Evolutionary conservation across 2,888 invertebrate species (phyloP).

Genomic region (Drosophila borborema): DNA sequence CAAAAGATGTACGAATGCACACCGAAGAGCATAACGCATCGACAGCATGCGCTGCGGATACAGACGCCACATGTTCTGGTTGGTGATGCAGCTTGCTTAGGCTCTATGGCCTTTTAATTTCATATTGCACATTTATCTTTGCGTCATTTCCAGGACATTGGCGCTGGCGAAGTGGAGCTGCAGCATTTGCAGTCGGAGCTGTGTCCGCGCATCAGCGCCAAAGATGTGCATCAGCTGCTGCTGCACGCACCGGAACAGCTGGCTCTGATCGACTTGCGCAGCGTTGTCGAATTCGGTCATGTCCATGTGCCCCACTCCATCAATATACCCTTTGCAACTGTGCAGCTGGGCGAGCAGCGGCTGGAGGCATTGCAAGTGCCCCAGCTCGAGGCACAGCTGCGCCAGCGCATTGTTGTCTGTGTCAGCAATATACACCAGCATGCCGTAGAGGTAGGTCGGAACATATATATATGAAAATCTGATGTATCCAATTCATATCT

Average conservation of each 20-base stretch:
- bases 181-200: slow-evolving; percentile 90
- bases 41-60: slow-evolving; percentile 90
- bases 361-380: slow-evolving; percentile 89
- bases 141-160: slow-evolving; percentile 87
- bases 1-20: slow-evolving; percentile 92
- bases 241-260: slow-evolving; percentile 87
- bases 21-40: slow-evolving; percentile 94
- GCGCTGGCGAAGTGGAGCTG: slow-evolving; percentile 87
- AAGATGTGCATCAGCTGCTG: slow-evolving; percentile 92
- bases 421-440: slow-evolving; percentile 92
- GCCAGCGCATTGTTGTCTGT: slow-evolving; percentile 90
- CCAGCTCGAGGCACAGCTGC: slow-evolving; percentile 87
- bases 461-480: background rate
- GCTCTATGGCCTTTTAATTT: background rate
- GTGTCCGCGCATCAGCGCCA: slow-evolving; percentile 93
- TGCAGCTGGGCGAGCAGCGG: slow-evolving; percentile 89
- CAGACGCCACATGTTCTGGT: slow-evolving; percentile 82
- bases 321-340: slow-evolving; percentile 94
- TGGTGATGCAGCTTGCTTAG: slow-evolving; percentile 6
- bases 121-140: background rate
- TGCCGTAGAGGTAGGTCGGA: slow-evolving; percentile 88
- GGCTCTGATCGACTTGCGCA: slow-evolving; percentile 89
- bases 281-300: slow-evolving; percentile 87
- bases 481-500: background rate
- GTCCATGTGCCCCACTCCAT: slow-evolving; percentile 93